These are phyloP conservation scores for Ditylenchus dipsaci DNA, from an alignment of 1,140 invertebrate genomes.

Conservation along the genomic window DNA sequence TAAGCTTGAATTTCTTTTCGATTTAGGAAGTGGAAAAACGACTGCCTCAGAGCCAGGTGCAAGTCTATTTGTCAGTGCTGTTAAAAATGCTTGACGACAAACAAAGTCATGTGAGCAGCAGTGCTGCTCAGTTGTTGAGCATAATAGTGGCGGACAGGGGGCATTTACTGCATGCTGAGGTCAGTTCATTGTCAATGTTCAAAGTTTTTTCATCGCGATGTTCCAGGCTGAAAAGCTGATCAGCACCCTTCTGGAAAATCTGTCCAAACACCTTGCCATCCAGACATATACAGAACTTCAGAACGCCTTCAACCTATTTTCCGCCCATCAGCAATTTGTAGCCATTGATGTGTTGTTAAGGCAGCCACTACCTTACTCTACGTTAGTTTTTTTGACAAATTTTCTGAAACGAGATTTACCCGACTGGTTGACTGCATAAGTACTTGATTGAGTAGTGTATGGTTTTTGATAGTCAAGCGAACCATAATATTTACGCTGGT, in stretches of 20 bases:
- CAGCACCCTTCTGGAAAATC: constrained; percentile 45
- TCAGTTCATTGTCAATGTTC: background rate
- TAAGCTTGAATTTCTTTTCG: too few species aligned
- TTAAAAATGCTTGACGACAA: constrained; percentile 55
- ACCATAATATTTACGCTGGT: too few species aligned
- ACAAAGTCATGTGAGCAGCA: constrained; percentile 51
- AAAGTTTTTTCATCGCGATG: too few species aligned
- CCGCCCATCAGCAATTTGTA: constrained; percentile 46
- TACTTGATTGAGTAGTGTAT: too few species aligned
- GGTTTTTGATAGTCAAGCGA: too few species aligned
- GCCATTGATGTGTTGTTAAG: constrained; percentile 52
- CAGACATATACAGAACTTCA: constrained; percentile 55
- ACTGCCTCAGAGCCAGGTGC: constrained; percentile 51
- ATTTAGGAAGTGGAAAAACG: constrained; percentile 50
- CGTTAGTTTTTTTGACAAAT: constrained; percentile 8
- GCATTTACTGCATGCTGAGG: constrained; percentile 43
- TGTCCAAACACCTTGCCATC: constrained; percentile 47
- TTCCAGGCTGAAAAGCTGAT: constrained; percentile 50
- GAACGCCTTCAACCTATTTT: constrained; percentile 48
- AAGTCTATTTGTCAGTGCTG: constrained; percentile 53
- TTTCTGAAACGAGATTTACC: too few species aligned
- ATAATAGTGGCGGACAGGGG: constrained; percentile 45
- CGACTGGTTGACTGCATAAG: too few species aligned
- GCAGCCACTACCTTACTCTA: constrained; percentile 50
- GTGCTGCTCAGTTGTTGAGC: constrained; percentile 50